Conservation (phyloP, 2,888 invertebrate species). For the Tubulanus polymorphus region DNA sequence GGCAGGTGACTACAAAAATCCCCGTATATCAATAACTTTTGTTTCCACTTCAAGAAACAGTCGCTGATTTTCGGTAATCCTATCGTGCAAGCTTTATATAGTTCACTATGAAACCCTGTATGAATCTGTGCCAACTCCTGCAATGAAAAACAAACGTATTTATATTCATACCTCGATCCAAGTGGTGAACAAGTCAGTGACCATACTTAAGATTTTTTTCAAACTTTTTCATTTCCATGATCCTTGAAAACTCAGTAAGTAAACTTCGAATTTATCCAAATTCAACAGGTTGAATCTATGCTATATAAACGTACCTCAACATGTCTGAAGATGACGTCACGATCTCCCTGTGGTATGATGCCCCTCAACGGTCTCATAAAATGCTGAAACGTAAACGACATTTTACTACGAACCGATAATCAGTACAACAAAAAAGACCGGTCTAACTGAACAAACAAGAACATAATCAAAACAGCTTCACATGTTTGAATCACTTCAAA, state of each 20-base stretch:
- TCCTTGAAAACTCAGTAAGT: too few species aligned
- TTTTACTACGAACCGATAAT: too few species aligned
- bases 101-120: conserved; percentile 74
- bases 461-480: too few species aligned
- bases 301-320: conserved; percentile 67
- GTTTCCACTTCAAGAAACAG: conserved; percentile 80
- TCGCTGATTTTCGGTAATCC: conserved; percentile 27
- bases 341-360: conserved; percentile 70
- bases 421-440: too few species aligned
- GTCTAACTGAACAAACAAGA: too few species aligned
- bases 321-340: conserved; percentile 79
- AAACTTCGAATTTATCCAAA: too few species aligned
- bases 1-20: conserved; percentile 94
- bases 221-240: too few species aligned
- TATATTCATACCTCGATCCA: too few species aligned
- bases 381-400: conserved; percentile 58
- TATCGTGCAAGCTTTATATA: conserved; percentile 59
- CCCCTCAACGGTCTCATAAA: conserved; percentile 60
- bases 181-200: too few species aligned
- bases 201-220: too few species aligned
- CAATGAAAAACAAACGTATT: conserved; percentile 18
- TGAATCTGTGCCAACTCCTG: conserved; percentile 85
- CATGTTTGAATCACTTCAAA: too few species aligned
- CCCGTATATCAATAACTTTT: conserved; percentile 87
- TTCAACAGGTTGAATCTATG: background rate